Percentiles rank a stretch among this genome's conserved stretches.
Evolutionary conservation across 1,140 invertebrate species (phyloP).

Genomic region (Mycetomoellerius zeteki): DNA sequence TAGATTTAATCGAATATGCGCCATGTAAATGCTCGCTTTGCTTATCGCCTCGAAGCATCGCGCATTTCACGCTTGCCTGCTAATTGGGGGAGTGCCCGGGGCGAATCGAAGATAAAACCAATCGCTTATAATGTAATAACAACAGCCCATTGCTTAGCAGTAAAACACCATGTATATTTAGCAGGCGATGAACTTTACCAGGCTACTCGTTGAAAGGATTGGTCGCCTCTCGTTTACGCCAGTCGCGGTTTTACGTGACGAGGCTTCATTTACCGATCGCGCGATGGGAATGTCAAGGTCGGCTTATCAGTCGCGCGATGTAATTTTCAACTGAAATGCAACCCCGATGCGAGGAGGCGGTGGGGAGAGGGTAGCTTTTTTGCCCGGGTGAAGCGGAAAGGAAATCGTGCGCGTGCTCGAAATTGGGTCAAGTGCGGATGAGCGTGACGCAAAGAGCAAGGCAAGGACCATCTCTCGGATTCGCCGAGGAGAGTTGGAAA

Average conservation of each 20-base stretch:
- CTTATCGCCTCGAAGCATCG: conserved; percentile 31
- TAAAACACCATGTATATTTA: conserved; percentile 18
- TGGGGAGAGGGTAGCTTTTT: conserved; percentile 34
- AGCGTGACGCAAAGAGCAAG: conserved; percentile 24
- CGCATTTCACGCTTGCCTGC: conserved; percentile 18
- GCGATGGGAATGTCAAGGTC: conserved; percentile 67
- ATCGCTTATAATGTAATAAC: background rate
- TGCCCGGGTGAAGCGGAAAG: conserved; percentile 12
- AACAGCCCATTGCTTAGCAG: background rate
- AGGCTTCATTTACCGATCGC: conserved; percentile 53
- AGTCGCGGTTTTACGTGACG: conserved; percentile 44
- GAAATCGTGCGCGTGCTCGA: conserved; percentile 31
- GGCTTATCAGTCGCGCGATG: conserved; percentile 22
- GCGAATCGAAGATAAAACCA: conserved; percentile 43
- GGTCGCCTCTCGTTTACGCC: background rate
- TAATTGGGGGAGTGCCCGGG: conserved; percentile 30
- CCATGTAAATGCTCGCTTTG: conserved; percentile 26
- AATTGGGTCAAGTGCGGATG: conserved; percentile 62
- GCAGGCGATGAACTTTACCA: conserved; percentile 30
- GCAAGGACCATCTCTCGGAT: conserved; percentile 37
- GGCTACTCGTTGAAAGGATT: background rate
- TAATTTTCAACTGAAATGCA: conserved; percentile 62
- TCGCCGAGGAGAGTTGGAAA: background rate
- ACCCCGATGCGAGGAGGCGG: background rate
- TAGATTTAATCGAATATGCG: conserved; percentile 23